Conservation (phyloP, 2,888 invertebrate species). For the Merodon equestris region DNA sequence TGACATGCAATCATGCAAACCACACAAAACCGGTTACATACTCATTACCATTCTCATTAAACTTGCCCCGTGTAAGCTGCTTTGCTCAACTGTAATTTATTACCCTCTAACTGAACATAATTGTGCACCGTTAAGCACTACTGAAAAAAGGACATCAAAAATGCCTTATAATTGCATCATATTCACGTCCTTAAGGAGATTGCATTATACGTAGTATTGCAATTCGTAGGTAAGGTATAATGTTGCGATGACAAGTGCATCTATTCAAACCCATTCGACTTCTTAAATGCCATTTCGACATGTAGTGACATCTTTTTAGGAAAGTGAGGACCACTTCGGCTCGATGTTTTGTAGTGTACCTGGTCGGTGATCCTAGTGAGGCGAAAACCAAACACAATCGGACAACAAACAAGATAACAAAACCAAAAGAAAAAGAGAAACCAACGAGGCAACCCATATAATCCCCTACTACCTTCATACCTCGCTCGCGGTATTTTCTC, state of each 20-base stretch:
- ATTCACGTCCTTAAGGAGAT: constrained; percentile 53
- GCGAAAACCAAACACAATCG: background rate
- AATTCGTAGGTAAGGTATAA: too few relatives aligned
- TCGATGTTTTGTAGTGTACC: background rate
- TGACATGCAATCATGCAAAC: constrained; percentile 34
- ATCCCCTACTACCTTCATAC: constrained; percentile 47
- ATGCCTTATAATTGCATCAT: background rate
- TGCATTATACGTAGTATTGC: too few relatives aligned
- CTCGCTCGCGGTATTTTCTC: constrained; percentile 10
- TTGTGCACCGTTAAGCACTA: constrained; percentile 22
- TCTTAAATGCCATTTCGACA: constrained; percentile 63
- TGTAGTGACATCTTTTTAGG: constrained; percentile 40
- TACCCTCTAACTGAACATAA: constrained; percentile 49
- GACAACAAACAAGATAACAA: constrained; percentile 9
- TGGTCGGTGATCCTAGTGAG: constrained; percentile 8
- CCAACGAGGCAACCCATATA: constrained; percentile 49
- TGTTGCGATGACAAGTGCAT: too few relatives aligned
- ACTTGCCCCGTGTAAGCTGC: constrained; percentile 57
- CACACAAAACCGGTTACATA: constrained; percentile 49
- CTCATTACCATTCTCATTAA: constrained; percentile 68
- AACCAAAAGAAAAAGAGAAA: constrained; percentile 10
- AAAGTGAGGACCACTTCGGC: constrained; percentile 35
- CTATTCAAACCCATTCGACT: constrained; percentile 62
- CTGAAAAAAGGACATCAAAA: constrained; percentile 30
- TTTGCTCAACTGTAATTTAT: constrained; percentile 56